Evolutionary conservation across 2,888 invertebrate genomes (phyloP), one percentile per base, ranked within the genome.

Genomic region (Eumacrocentrus americanus): DNA sequence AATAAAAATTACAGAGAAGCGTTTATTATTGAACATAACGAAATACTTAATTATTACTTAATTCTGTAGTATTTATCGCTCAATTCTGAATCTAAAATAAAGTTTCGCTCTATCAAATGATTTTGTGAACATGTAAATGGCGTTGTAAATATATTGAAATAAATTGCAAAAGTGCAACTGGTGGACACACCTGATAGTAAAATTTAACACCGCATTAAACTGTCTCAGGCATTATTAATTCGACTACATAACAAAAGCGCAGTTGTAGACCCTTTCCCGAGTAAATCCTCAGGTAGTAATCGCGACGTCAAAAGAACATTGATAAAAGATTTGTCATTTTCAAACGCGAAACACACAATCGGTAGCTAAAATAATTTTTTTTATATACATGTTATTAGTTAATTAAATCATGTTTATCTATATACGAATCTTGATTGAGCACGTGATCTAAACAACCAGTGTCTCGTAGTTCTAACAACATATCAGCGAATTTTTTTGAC

Each of bases 391-490:
- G 12, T 1, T 2, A 9, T 25, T 16, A 1, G 3, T 7, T 18
- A 0, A 6, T 3, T 1, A 9, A 52, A 23, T 37, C 9, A 2
- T n/a, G 6, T 23, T 37, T 22, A 22, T n/a, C 9, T 11, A 2
- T 4, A 9, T 40, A n/a, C n/a, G n/a, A n/a, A n/a, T n/a, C n/a
- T n/a, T n/a, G n/a, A 29, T 29, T 56, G 11, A 66, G 7, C 0
- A 68, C 14, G 7, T 67, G 50, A 44, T 72, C 64, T 20, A 78
- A 61, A 52, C 67, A 70, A 0, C 76, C 77, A 2, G 61, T 51
- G 0, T 74, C 67, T 2, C 62, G 67, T 57, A 78, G 59, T 22
- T 73, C 70, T 7, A 79, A 7, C 42, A 80, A 53, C 71, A 75
- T 72, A 2, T 76, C 71, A 6, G 67, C 75, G 50, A 79, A 66